phyloP scores from a whole-genome alignment of 2,888 invertebrate genomes.

The Heliothis peltigera region DNA sequence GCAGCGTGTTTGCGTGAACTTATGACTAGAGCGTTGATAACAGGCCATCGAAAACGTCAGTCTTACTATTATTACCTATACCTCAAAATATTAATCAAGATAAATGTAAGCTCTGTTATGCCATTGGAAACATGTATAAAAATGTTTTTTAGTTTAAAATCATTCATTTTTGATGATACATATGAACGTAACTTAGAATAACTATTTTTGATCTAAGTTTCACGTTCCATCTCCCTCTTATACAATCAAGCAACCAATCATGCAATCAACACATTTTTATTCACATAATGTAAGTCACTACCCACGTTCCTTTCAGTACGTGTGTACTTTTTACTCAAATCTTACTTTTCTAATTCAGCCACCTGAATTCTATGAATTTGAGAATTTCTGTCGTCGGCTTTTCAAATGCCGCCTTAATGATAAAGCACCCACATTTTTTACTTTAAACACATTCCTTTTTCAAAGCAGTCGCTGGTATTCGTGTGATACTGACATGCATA shows the following conservation, averaged over 20 bases:
- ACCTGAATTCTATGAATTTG: constrained; percentile 49
- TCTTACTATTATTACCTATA: constrained; percentile 30
- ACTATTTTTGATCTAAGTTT: no score
- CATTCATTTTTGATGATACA: no score
- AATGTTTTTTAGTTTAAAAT: no score
- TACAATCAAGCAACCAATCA: no score
- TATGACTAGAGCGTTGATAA: background rate
- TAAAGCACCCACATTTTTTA: constrained; percentile 51
- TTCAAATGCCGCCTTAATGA: constrained; percentile 46
- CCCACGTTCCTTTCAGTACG: constrained; percentile 15
- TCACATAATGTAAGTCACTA: no score
- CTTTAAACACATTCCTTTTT: constrained; percentile 49
- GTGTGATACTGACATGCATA: constrained; percentile 31
- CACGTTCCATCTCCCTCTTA: no score
- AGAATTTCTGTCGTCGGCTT: constrained; percentile 42
- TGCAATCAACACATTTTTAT: no score
- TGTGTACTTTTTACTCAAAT: background rate
- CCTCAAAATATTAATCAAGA: constrained; percentile 28
- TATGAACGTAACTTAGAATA: no score
- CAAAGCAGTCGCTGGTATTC: constrained; percentile 42
- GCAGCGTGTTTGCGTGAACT: background rate
- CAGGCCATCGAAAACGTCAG: background rate
- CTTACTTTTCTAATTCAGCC: constrained; percentile 41
- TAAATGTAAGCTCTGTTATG: constrained; percentile 7
- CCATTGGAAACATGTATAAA: background rate